Evolutionary conservation across 2,888 invertebrate genomes (phyloP).

Genomic region (Danaus chrysippus): DNA sequence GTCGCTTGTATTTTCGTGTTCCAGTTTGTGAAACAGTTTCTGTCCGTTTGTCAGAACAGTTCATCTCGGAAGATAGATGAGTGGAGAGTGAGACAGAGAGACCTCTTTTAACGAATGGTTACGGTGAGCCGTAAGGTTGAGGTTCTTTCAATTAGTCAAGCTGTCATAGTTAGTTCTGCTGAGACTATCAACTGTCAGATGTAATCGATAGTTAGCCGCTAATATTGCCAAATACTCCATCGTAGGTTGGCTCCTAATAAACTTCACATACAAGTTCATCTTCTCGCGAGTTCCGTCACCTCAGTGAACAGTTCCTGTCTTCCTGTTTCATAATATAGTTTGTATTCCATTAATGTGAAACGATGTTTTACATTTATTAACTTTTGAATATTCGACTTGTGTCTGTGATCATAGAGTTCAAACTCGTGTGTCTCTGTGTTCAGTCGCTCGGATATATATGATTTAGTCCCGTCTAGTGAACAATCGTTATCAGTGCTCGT

Average conservation of each 20-base stretch:
- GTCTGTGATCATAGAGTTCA: neutral
- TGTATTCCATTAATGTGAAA: conserved; percentile 5
- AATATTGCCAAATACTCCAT: conserved; percentile 27
- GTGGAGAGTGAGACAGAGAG: no score
- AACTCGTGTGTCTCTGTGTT: neutral
- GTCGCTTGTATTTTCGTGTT: no score
- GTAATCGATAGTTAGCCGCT: conserved; percentile 34
- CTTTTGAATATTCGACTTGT: conserved; percentile 6
- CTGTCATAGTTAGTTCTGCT: conserved; percentile 27
- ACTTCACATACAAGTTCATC: conserved; percentile 22
- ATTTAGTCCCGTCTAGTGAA: conserved; percentile 21
- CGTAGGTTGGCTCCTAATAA: conserved; percentile 24
- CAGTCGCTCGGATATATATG: neutral
- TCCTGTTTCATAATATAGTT: neutral
- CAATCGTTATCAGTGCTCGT: conserved; percentile 22
- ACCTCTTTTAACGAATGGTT: no score
- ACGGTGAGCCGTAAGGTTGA: no score
- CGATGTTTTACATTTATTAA: neutral
- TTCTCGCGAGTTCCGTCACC: conserved; percentile 5
- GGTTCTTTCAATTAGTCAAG: conserved; percentile 24
- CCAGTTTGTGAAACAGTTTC: no score
- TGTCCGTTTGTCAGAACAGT: no score
- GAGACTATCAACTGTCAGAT: conserved; percentile 29
- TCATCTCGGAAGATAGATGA: no score
- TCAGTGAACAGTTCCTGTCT: no score